Base-by-base conservation (phyloP, 2,888 invertebrate species). In the Hypercompe scribonia region DNA sequence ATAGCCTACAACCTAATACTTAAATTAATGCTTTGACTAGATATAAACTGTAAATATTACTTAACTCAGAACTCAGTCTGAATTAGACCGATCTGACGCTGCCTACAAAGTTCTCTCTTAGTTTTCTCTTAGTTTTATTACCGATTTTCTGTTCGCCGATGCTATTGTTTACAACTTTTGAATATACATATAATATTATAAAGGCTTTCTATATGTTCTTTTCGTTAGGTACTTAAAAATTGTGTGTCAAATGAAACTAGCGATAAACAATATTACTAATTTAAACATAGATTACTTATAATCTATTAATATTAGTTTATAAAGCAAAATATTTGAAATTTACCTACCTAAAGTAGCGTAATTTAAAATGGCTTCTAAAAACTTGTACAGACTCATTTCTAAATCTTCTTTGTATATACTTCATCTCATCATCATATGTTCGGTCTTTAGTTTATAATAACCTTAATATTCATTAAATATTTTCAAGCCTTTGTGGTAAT, bases 321-420 rank as follows among this genome's bases (percentile, higher is more conserved):
- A 54, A 54, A 54, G 50, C 10, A n/a, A 54, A 54, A 10, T 1
- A 54, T n/a, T 31, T 15, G 61, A 15, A 18, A 31, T 15, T 7
- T 31, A n/a, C 3, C 3, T 58, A 15, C 13, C 3, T 18, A 31
- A 31, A 61, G 36, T 42, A 42, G 70, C 76, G 58, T 54, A 76
- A 72, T 76, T 74, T 63, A 58, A 71, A 74, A 68, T 65, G 50
- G 76, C 78, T 74, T 78, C 21, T 50, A 61, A 65, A 63, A 36
- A 65, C 1, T 61, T 65, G 78, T 81, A 84, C 74, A 79, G 68
- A 65, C 68, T 64, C 5, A 65, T 67, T 3, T 31, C 34, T 15
- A 36, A 34, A 7, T 18, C 31, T 73, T 58, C n/a, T 66, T 10
- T 82, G 84, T 82, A 84, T 36, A 81, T 82, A 77, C n/a, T 10